Evolutionary conservation across 2,888 invertebrate species (phyloP).

Genomic region (Cantharis nigra): DNA sequence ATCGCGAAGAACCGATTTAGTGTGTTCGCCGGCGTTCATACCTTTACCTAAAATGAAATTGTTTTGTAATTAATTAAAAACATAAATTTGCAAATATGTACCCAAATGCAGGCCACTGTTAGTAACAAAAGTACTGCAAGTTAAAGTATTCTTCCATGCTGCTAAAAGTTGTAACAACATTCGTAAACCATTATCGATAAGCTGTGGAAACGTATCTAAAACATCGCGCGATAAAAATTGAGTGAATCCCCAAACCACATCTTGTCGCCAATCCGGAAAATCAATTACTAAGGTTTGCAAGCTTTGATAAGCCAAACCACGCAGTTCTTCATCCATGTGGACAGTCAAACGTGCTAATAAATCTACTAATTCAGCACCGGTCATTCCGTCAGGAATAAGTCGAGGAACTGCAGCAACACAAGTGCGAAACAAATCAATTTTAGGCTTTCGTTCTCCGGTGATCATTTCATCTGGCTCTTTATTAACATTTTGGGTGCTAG

Average conservation of each 20-base stretch:
- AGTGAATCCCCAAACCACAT: constrained; percentile 91
- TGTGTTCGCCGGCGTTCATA: constrained; percentile 13
- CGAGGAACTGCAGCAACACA: constrained; percentile 98
- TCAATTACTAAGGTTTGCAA: constrained; percentile 94
- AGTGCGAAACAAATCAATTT: constrained; percentile 96
- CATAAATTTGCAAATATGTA: constrained; percentile 35
- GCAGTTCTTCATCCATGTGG: constrained; percentile 97
- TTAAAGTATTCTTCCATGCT: constrained; percentile 87
- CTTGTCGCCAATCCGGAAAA: constrained; percentile 97
- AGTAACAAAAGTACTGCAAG: constrained; percentile 42
- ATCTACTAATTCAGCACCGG: constrained; percentile 91
- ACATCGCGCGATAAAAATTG: constrained; percentile 95
- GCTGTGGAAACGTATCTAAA: constrained; percentile 82
- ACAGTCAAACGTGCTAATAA: constrained; percentile 91
- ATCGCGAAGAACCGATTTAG: constrained; percentile 27
- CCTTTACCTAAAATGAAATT: constrained; percentile 18
- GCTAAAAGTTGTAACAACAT: constrained; percentile 91
- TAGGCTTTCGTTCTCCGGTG: constrained; percentile 94
- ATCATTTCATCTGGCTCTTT: constrained; percentile 92
- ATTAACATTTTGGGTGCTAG: constrained; percentile 92
- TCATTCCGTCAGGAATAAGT: constrained; percentile 97
- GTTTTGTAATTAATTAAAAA: background rate
- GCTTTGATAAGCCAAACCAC: constrained; percentile 91
- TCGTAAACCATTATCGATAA: constrained; percentile 91
- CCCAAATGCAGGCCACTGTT: constrained; percentile 39